Percentiles rank a stretch among this genome's conserved stretches.
These are phyloP conservation scores for Zygothrica quintamaculata DNA, from an alignment of 2,888 invertebrate species.

Conservation along the genomic window DNA sequence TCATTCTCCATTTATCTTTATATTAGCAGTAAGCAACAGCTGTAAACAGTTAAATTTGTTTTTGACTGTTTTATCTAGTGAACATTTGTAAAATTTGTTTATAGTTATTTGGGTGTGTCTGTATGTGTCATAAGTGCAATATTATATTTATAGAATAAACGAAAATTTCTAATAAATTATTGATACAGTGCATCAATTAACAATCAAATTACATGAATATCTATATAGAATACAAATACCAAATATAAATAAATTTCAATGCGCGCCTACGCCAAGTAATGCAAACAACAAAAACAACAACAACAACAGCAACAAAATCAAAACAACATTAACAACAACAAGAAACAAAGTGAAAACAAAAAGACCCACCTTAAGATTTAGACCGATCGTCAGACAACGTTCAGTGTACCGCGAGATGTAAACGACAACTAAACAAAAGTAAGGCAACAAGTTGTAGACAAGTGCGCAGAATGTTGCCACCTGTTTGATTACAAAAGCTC, in stretches of 20 bases:
- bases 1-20: neutral
- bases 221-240: slow-evolving; percentile 20
- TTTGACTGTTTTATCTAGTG: no score
- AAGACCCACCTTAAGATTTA: slow-evolving; percentile 51
- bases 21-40: no score
- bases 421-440: slow-evolving; percentile 57
- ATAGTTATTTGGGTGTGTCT: slow-evolving; percentile 39
- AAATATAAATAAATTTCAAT: slow-evolving; percentile 48
- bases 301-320: slow-evolving; percentile 37
- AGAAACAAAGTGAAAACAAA: slow-evolving; percentile 20
- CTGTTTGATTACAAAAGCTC: slow-evolving; percentile 13
- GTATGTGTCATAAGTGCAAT: slow-evolving; percentile 31
- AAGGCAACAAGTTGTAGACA: slow-evolving; percentile 63
- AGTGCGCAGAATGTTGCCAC: slow-evolving; percentile 39
- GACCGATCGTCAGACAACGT: slow-evolving; percentile 24
- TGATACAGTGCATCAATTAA: slow-evolving; percentile 6
- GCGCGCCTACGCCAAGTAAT: slow-evolving; percentile 56
- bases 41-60: no score
- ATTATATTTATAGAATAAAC: slow-evolving; percentile 28
- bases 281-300: slow-evolving; percentile 1
- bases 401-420: slow-evolving; percentile 36
- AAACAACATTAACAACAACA: slow-evolving; percentile 24
- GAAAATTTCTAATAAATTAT: no score
- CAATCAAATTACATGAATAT: slow-evolving; percentile 7
- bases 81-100: slow-evolving; percentile 50